These are phyloP conservation scores for Stenurella melanura DNA, from an alignment of 2,888 invertebrate species.

Conservation along the genomic window DNA sequence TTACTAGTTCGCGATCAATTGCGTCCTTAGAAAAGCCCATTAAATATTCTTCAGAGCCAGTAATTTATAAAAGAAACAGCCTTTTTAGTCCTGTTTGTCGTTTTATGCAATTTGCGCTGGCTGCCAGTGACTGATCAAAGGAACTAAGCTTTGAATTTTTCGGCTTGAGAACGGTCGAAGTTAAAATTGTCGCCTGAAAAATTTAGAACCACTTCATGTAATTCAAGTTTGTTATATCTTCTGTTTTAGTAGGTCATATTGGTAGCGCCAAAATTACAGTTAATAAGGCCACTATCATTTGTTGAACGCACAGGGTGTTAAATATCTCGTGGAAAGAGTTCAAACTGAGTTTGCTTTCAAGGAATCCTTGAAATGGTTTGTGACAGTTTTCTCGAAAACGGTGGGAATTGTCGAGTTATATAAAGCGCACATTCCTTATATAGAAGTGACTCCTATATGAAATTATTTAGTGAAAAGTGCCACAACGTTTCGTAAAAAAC, in stretches of 20 bases:
- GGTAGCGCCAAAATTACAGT: too few relatives aligned
- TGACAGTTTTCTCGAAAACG: too few relatives aligned
- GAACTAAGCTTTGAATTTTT: constrained; percentile 30
- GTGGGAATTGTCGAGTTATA: too few relatives aligned
- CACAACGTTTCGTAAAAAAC: too few relatives aligned
- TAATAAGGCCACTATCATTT: too few relatives aligned
- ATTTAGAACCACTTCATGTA: constrained; percentile 11
- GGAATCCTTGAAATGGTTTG: too few relatives aligned
- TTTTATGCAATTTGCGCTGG: constrained; percentile 32
- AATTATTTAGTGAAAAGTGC: too few relatives aligned
- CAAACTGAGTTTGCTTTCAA: too few relatives aligned
- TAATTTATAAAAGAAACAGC: constrained; percentile 40
- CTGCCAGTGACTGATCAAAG: constrained; percentile 34
- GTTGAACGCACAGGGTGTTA: too few relatives aligned
- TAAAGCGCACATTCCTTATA: too few relatives aligned
- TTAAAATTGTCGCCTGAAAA: constrained; percentile 21
- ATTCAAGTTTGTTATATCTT: constrained; percentile 9
- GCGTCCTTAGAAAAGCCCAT: constrained; percentile 33
- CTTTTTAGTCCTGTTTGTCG: constrained; percentile 26
- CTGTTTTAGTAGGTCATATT: background rate
- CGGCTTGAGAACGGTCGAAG: constrained; percentile 11
- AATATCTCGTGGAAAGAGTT: too few relatives aligned
- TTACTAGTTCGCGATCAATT: constrained; percentile 35
- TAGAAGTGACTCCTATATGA: too few relatives aligned
- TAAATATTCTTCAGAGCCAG: constrained; percentile 37